A percentile compares a stretch with the other conserved stretches of the same genome.
Evolutionary conservation across 2,797 vertebrate genomes (phyloP).

Genomic region (Botia kubotai): DNA sequence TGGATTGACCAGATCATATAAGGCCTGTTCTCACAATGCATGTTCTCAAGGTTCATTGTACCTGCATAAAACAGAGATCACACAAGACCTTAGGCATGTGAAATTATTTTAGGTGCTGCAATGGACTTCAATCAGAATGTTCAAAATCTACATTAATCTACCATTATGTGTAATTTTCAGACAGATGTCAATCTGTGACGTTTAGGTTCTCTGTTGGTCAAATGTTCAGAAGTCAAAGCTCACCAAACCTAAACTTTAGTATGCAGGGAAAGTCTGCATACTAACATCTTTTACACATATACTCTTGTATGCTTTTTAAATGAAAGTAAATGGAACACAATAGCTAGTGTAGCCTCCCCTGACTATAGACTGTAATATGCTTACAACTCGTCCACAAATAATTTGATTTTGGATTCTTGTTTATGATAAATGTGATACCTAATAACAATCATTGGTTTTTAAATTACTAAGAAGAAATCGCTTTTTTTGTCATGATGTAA

Average conservation of each 20-base stretch:
- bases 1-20: no score
- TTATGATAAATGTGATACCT: not conserved
- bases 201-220: no score
- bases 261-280: not conserved
- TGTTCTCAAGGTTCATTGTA: no score
- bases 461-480: not conserved
- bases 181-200: not conserved
- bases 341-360: not conserved
- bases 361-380: not conserved
- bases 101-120: not conserved
- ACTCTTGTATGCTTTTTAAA: no score
- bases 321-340: not conserved
- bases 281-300: not conserved
- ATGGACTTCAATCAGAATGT: no score
- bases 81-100: no score
- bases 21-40: no score
- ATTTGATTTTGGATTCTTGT: no score
- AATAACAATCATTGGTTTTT: not conserved
- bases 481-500: not conserved
- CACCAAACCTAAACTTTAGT: not conserved
- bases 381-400: not conserved
- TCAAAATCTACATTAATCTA: no score
- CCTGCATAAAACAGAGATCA: no score
- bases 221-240: not conserved
- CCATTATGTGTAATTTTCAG: not conserved